These are phyloP conservation scores for Hycleus phaleratus DNA, from an alignment of 1,140 invertebrate genomes.

Conservation along the genomic window DNA sequence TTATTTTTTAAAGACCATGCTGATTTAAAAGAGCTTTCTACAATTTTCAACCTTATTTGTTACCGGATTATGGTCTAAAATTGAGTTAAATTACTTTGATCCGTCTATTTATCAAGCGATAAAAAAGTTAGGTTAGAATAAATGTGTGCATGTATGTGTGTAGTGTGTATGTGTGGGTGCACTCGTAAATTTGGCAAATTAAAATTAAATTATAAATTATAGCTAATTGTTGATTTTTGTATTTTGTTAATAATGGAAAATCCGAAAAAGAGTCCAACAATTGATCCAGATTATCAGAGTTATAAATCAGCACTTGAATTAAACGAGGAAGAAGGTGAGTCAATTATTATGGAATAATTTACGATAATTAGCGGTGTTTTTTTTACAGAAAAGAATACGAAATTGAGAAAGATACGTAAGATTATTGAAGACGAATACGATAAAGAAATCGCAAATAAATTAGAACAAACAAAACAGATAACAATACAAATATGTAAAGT, in stretches of 20 bases:
- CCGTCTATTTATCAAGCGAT: too few relatives aligned
- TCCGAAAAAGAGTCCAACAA: slow-evolving; percentile 5
- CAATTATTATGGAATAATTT: background rate
- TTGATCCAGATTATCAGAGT: slow-evolving; percentile 36
- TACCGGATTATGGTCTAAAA: too few relatives aligned
- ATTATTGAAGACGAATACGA: slow-evolving; percentile 35
- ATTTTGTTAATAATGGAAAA: slow-evolving; percentile 2
- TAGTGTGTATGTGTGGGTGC: background rate
- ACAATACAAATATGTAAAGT: slow-evolving; percentile 53
- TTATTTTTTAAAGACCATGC: too few relatives aligned
- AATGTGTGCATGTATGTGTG: background rate
- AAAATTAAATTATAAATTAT: too few relatives aligned
- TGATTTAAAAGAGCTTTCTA: too few relatives aligned
- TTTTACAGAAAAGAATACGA: slow-evolving; percentile 26
- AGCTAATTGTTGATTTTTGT: too few relatives aligned
- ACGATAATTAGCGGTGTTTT: background rate
- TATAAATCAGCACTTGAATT: slow-evolving; percentile 26
- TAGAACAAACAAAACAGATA: slow-evolving; percentile 43
- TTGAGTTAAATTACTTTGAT: too few relatives aligned
- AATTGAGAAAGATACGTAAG: slow-evolving; percentile 25
- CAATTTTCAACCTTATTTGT: too few relatives aligned
- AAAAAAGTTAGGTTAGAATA: too few relatives aligned
- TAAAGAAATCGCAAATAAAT: slow-evolving; percentile 28
- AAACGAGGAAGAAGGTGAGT: slow-evolving; percentile 32
- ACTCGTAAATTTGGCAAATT: too few relatives aligned